Percentiles rank a stretch among this genome's conserved stretches.
Evolutionary conservation across 2,888 invertebrate species (phyloP).

Genomic region (Epicampocera succincta): DNA sequence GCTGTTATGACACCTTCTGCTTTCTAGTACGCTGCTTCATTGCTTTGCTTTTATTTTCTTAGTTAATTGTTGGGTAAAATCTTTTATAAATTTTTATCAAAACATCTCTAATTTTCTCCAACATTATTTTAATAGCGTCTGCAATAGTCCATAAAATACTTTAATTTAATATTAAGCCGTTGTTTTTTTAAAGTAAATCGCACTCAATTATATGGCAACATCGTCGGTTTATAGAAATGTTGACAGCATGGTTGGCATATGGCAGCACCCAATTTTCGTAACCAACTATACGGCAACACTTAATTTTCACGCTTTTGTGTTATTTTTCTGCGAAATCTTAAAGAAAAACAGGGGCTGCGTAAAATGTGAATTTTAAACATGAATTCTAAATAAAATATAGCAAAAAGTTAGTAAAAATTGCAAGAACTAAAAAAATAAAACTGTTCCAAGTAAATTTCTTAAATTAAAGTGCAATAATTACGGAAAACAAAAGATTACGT

Average conservation of each 20-base stretch:
- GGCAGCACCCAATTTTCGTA: neutral
- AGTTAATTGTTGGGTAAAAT: too few species aligned
- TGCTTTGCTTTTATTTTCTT: too few species aligned
- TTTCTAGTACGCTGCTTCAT: too few species aligned
- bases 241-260: neutral
- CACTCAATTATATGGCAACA: too few species aligned
- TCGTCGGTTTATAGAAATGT: neutral
- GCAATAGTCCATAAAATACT: too few species aligned
- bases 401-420: neutral
- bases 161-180: too few species aligned
- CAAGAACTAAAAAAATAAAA: conserved; percentile 9
- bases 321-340: conserved; percentile 48
- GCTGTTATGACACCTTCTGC: too few species aligned
- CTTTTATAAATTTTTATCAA: too few species aligned
- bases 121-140: too few species aligned
- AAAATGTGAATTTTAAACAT: conserved; percentile 49
- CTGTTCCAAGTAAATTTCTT: neutral
- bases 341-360: conserved; percentile 44
- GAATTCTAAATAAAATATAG: conserved; percentile 30
- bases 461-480: neutral
- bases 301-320: conserved; percentile 58
- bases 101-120: too few species aligned
- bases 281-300: conserved; percentile 13
- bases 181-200: too few species aligned
- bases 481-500: conserved; percentile 19